Conservation (phyloP, 2,797 vertebrate genomes). For the Gallinago stenura region DNA sequence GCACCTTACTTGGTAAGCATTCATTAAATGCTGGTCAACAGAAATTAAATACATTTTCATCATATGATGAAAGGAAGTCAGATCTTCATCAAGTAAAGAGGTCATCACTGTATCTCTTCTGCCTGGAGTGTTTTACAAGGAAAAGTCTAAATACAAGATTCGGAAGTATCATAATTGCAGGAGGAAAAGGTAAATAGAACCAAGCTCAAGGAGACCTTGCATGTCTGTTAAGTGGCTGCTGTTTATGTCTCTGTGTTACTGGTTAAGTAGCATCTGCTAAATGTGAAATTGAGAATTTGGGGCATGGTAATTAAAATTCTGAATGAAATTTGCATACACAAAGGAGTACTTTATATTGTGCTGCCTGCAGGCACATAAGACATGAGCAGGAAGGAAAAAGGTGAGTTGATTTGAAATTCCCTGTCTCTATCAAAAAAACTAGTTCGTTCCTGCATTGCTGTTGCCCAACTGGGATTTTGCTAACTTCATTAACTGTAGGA, state of each 20-base stretch:
- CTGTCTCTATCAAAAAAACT: not conserved
- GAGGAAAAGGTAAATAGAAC: not conserved
- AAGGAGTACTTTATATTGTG: not conserved
- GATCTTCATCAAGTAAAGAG: constrained; percentile 43
- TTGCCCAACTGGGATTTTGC: constrained; percentile 12
- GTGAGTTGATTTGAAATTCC: not conserved
- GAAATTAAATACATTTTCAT: constrained; percentile 53
- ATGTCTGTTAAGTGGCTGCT: not conserved
- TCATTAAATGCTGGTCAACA: not conserved
- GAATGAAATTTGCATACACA: not conserved
- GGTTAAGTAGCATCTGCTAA: not conserved
- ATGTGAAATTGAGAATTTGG: not conserved
- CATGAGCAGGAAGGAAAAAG: not conserved
- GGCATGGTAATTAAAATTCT: not conserved
- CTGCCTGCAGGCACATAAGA: not conserved
- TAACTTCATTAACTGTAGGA: not conserved
- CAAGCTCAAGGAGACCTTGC: not conserved
- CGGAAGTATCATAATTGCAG: not conserved
- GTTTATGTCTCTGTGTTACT: not conserved
- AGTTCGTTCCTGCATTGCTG: not conserved
- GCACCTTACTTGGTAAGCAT: not conserved
- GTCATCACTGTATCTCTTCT: not conserved
- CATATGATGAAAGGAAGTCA: constrained; percentile 35
- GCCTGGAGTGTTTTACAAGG: not conserved
- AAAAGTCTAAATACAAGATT: not conserved